A percentile compares a stretch with the other conserved stretches of the same genome.
phyloP scores from a whole-genome alignment of 2,888 invertebrate species.

The Ectemnius lituratus region DNA sequence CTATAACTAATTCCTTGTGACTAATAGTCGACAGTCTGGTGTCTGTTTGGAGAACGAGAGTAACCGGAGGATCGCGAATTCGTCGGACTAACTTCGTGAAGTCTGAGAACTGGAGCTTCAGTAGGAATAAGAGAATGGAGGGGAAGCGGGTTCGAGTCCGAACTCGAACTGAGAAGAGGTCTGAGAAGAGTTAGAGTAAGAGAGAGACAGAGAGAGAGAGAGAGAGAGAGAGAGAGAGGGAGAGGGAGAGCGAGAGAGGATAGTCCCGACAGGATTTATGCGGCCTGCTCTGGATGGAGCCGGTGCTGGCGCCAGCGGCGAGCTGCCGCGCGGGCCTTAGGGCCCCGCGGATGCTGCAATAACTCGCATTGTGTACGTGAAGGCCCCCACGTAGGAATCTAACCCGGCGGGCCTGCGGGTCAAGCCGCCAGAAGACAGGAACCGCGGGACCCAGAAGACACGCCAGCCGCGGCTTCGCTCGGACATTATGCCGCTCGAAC shows the following conservation, averaged over 20 bases:
- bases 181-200: neutral
- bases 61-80: neutral
- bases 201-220: conserved; percentile 7
- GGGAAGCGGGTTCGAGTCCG: neutral
- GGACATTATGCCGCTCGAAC: conserved; percentile 58
- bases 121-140: conserved; percentile 4
- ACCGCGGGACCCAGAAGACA: conserved; percentile 51
- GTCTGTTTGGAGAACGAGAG: neutral
- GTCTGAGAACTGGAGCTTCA: neutral
- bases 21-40: too few species aligned
- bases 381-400: conserved; percentile 73
- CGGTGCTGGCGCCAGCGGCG: conserved; percentile 72
- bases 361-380: conserved; percentile 77
- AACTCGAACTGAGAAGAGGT: conserved; percentile 8
- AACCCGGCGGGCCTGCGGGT: conserved; percentile 76
- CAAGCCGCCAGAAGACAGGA: conserved; percentile 66
- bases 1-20: too few species aligned
- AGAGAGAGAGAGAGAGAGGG: conserved; percentile 14
- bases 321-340: conserved; percentile 60
- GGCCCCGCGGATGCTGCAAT: conserved; percentile 71
- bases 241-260: conserved; percentile 2
- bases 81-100: neutral
- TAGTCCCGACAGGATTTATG: conserved; percentile 52
- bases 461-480: conserved; percentile 24
- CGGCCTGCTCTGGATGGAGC: conserved; percentile 36